Percentiles rank a stretch among this genome's conserved stretches.
Conservation (phyloP, 1,140 invertebrate species). For the Tetragnatha versicolor region DNA sequence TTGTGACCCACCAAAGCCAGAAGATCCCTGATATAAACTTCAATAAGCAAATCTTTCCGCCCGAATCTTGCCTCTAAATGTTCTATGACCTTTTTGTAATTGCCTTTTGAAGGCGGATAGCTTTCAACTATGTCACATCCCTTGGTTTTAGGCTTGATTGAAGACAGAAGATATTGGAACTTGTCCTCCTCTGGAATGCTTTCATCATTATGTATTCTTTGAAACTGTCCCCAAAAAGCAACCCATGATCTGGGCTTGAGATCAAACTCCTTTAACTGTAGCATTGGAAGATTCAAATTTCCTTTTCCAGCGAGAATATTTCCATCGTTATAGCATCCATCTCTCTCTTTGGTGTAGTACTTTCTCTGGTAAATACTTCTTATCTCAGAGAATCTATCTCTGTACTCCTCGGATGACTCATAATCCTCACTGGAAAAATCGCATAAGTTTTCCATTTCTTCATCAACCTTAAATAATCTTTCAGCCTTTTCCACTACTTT, state of each 20-base stretch:
- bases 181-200: conserved; percentile 23
- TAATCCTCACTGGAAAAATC: too few species aligned
- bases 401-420: too few species aligned
- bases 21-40: conserved; percentile 6
- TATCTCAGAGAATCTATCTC: too few species aligned
- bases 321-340: too few species aligned
- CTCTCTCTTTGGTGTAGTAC: too few species aligned
- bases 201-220: conserved; percentile 11
- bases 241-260: background rate
- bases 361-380: too few species aligned
- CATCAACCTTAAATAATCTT: too few species aligned
- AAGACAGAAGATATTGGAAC: conserved; percentile 26
- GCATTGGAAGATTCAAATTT: conserved; percentile 24
- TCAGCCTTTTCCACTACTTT: too few species aligned
- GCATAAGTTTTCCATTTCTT: too few species aligned
- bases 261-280: conserved; percentile 31
- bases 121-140: conserved; percentile 2
- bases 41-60: background rate
- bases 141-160: conserved; percentile 11
- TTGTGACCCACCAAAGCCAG: background rate
- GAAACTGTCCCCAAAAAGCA: conserved; percentile 34
- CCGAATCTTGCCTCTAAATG: conserved; percentile 14
- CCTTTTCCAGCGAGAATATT: too few species aligned
- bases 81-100: conserved; percentile 15
- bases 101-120: conserved; percentile 28